phyloP scores from a whole-genome alignment of 2,113 vertebrate species.

The Mionectes macconnelli region DNA sequence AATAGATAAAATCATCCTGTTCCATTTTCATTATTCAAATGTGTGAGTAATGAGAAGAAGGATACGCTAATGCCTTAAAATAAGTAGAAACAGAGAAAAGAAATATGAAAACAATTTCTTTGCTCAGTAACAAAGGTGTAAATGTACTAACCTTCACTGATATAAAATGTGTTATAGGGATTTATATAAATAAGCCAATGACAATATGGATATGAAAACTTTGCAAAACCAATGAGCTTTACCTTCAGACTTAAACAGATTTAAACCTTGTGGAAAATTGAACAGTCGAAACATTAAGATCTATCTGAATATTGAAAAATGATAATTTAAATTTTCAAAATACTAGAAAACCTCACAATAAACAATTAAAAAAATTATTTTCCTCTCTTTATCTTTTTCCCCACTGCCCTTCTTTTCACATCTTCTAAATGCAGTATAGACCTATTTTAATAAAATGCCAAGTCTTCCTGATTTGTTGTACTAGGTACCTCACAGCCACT shows the following conservation, averaged over 20 bases:
- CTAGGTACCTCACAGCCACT: slow-evolving; percentile 39
- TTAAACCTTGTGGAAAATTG: neutral
- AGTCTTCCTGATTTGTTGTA: slow-evolving; percentile 30
- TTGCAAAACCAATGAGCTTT: neutral
- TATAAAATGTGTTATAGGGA: neutral
- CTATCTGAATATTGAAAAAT: neutral
- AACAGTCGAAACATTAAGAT: neutral
- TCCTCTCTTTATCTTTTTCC: neutral
- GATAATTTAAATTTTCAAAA: neutral
- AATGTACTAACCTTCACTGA: neutral
- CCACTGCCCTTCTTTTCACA: neutral
- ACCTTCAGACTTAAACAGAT: neutral
- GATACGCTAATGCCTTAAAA: neutral
- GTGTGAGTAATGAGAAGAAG: neutral
- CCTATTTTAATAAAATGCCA: slow-evolving; percentile 27
- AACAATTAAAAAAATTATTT: rapidly evolving
- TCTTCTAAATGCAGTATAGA: neutral
- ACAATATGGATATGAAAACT: neutral
- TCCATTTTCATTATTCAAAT: neutral
- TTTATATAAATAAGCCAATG: neutral
- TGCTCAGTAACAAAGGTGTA: neutral
- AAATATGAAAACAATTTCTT: neutral
- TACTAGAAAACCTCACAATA: rapidly evolving
- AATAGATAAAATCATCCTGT: neutral
- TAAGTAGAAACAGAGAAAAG: neutral